phyloP scores from a whole-genome alignment of 2,797 vertebrate species.

The Chelonia mydas region DNA sequence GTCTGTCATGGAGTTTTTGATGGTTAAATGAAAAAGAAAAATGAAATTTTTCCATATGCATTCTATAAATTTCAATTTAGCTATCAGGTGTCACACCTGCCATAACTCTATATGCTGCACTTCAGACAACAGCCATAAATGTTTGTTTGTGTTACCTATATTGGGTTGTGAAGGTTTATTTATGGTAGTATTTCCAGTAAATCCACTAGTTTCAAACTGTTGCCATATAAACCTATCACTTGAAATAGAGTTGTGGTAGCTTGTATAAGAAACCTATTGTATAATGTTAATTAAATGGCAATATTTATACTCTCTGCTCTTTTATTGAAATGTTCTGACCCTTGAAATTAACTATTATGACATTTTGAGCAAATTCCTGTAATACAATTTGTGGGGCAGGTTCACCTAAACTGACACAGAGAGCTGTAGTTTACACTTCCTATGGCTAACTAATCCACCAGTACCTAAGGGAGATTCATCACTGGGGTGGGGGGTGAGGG shows the following conservation, averaged over 20 bases:
- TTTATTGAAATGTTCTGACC: conserved; percentile 2
- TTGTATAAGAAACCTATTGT: conserved; percentile 37
- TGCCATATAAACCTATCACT: conserved; percentile 8
- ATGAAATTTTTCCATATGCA: conserved; percentile 73
- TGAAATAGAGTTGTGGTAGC: conserved; percentile 50
- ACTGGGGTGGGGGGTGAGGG: not conserved
- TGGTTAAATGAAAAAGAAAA: conserved; percentile 79
- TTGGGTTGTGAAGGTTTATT: conserved; percentile 64
- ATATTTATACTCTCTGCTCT: conserved; percentile 18
- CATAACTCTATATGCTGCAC: conserved; percentile 63
- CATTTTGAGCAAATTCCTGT: not conserved
- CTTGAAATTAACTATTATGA: not conserved
- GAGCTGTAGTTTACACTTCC: accelerated
- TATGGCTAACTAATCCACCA: accelerated
- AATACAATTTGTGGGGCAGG: not conserved
- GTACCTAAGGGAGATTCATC: accelerated
- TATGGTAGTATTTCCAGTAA: conserved; percentile 68
- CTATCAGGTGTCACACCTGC: conserved; percentile 82
- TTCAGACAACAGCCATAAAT: conserved; percentile 73
- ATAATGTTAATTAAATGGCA: conserved; percentile 48
- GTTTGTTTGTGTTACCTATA: conserved; percentile 64
- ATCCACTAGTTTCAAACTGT: conserved; percentile 48
- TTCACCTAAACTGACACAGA: not conserved
- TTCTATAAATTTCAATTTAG: conserved; percentile 82
- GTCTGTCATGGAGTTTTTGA: conserved; percentile 77